These are phyloP conservation scores for Pammene fasciana DNA, from an alignment of 2,888 invertebrate species.

Conservation along the genomic window DNA sequence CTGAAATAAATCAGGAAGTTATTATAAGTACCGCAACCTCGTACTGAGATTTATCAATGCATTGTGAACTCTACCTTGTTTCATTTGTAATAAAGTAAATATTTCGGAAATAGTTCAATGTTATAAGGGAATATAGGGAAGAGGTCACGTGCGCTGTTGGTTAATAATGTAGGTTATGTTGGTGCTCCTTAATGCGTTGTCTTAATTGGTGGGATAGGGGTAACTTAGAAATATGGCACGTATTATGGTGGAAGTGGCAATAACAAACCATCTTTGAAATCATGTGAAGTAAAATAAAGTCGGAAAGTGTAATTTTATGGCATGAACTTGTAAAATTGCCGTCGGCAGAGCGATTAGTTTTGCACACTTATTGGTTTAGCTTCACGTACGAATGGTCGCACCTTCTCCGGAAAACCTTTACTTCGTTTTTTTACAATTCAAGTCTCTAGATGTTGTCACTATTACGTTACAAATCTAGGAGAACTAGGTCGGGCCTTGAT, in stretches of 20 bases:
- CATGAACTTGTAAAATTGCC: no score
- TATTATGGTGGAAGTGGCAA: background rate
- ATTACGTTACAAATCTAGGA: no score
- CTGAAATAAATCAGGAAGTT: background rate
- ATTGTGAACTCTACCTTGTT: slow-evolving; percentile 3
- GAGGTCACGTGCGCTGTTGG: slow-evolving; percentile 25
- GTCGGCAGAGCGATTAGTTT: no score
- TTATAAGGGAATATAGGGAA: background rate
- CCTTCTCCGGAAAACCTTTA: no score
- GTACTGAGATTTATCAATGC: background rate
- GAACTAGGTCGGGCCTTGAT: no score
- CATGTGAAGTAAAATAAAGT: no score
- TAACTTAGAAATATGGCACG: slow-evolving; percentile 1
- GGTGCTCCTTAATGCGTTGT: slow-evolving; percentile 28
- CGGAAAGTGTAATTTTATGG: no score
- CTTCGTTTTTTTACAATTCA: no score
- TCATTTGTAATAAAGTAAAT: background rate
- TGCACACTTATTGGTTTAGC: no score
- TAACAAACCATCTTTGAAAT: background rate
- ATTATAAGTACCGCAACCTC: background rate
- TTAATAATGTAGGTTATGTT: slow-evolving; percentile 32
- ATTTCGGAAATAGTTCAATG: background rate
- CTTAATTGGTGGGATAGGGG: slow-evolving; percentile 23
- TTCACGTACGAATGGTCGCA: no score
- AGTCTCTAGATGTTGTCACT: no score